Base-by-base conservation (phyloP, 2,888 invertebrate genomes). In the Hydrotaea diabolus region DNA sequence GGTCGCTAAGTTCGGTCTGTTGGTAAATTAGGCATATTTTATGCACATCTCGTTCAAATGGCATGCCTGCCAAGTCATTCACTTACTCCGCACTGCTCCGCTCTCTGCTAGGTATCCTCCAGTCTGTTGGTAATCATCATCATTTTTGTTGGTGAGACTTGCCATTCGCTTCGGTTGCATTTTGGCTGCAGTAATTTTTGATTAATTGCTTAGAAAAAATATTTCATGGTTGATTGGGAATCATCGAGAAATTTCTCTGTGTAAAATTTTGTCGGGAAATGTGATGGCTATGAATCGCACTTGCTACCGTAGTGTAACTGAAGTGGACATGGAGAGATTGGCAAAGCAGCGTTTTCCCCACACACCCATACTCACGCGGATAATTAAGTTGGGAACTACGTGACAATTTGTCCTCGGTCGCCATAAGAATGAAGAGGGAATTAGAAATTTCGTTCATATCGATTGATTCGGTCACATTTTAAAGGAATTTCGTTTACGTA, bases 21-120 rank as follows among this genome's bases (percentile, higher is more conserved):
- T 43, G 49, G 53, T 85, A 85, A 85, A 85, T 85, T 82, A 85
- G 85, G 82, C 82, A 85, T 82, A 85, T 85, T 85, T 85, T 85
- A 85, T 85, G 78, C 85, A 85, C 76, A 82, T 82, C 85, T 82
- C 85, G 79, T 85, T 82, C 69, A 15, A 69, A 69, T 69, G 46
- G 46, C 66, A 46, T 69, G 17, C 13, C 13, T 69, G 59, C 26
- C 46, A 78, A 73, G 21, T 64, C 64, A 49, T 72, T 74, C 62
- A 57, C 23, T 75, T 55, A n/a, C 66, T 46, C 31, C 19, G 46
- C 19, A 55, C 8, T 17, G 7, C 23, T 23, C 15, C 36, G 55
- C 74, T 78, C 71, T 72, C 36, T 43, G 71, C 62, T 72, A n/a
- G n/a, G n/a, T n/a, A n/a, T 71, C 19, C 66, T 55, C 73, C 19